Conservation (phyloP, 2,888 invertebrate genomes). For the Carpatolechia fugitivella region DNA sequence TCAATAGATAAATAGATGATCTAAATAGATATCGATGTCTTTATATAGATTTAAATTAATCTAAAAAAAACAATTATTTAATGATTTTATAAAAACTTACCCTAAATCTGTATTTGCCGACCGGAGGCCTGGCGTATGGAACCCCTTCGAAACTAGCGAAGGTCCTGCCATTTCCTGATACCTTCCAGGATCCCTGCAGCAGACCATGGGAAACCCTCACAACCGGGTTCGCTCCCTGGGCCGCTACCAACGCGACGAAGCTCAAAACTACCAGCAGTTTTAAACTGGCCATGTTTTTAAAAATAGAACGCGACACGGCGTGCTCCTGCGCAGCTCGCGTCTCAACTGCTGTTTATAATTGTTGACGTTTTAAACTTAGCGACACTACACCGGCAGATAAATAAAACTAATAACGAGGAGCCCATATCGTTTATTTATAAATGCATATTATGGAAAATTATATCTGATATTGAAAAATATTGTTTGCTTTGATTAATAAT, state of each 20-base stretch:
- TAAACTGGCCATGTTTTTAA: slow-evolving; percentile 31
- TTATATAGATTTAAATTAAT: no score
- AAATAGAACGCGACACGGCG: slow-evolving; percentile 27
- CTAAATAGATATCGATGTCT: no score
- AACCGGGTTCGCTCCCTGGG: slow-evolving; percentile 49
- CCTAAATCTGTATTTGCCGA: slow-evolving; percentile 81
- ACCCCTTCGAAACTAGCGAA: slow-evolving; percentile 82
- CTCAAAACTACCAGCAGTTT: slow-evolving; percentile 28
- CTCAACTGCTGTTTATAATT: slow-evolving; percentile 2
- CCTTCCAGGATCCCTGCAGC: slow-evolving; percentile 60
- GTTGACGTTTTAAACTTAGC: no score
- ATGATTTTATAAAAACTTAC: slow-evolving; percentile 38
- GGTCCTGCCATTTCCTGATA: slow-evolving; percentile 56
- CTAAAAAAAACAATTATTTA: no score
- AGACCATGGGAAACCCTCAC: slow-evolving; percentile 55
- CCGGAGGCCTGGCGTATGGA: slow-evolving; percentile 83
- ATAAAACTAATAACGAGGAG: no score
- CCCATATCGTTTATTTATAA: no score
- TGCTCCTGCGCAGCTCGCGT: slow-evolving; percentile 4
- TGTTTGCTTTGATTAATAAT: no score
- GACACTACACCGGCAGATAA: no score
- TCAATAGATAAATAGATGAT: no score
- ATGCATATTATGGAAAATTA: no score
- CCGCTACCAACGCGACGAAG: slow-evolving; percentile 30
- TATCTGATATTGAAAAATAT: no score